These are phyloP conservation scores for Phylloscopus collybita DNA, from an alignment of 2,797 vertebrate genomes.

Conservation along the genomic window DNA sequence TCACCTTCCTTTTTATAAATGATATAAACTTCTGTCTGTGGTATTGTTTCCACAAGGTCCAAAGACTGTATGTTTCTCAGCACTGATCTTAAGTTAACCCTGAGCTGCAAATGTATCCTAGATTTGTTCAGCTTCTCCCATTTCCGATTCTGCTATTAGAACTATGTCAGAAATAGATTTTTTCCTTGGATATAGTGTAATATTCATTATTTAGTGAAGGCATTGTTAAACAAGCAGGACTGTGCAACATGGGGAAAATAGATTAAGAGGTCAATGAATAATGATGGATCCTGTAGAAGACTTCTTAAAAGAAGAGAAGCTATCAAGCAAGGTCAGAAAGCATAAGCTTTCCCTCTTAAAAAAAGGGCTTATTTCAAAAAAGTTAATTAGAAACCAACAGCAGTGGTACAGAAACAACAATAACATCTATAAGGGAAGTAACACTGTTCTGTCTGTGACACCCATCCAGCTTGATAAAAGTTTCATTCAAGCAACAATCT, in stretches of 20 bases:
- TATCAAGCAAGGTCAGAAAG: not conserved
- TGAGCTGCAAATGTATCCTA: fast-evolving
- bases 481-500: not conserved
- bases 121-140: not conserved
- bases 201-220: not conserved
- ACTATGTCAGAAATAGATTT: not conserved
- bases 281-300: not conserved
- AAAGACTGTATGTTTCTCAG: not conserved
- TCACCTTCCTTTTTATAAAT: conserved; percentile 42
- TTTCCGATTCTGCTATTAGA: not conserved
- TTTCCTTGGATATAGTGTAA: not conserved
- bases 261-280: not conserved
- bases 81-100: not conserved
- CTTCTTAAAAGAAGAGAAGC: not conserved
- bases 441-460: not conserved
- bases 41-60: not conserved
- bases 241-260: not conserved
- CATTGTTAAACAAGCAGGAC: not conserved
- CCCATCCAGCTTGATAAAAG: not conserved
- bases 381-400: not conserved
- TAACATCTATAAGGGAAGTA: not conserved
- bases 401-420: not conserved
- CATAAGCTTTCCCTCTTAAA: not conserved
- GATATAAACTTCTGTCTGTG: conserved; percentile 9
- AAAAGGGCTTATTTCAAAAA: not conserved